Evolutionary conservation across 1,140 invertebrate species (phyloP), one percentile per base, ranked within the genome.

Genomic region (Eueides isabella): DNA sequence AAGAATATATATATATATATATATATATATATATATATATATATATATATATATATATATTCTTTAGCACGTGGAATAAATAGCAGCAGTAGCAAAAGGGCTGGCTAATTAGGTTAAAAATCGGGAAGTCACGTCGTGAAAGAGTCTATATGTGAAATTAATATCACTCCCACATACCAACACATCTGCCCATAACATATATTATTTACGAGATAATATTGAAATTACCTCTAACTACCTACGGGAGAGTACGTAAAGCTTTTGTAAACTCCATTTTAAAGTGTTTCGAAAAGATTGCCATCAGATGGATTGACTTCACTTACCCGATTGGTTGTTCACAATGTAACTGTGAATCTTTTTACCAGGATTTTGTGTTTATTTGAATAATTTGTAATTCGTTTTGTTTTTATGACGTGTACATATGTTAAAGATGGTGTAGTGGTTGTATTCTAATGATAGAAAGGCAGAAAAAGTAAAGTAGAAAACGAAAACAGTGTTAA

Each of bases 241-340:
- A 23, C 26, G 11, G 19, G 48, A 41, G 31, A 16, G 19, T 11
- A 29, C 6, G 41, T 16, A 44, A 41, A 55, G 41, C 30, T 48
- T 48, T 67, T 67, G n/a, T 41, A 11, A 66, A 12, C 38, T 16
- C 23, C 66, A 16, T 55, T 67, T 55, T 55, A 55, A 48, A 67
- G 66, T 67, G 66, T 67, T 55, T 30, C 41, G 48, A 48, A 67
- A 41, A 67, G 66, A 67, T 67, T 67, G 41, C 41, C 38, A 41
- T 67, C 48, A 44, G 38, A 67, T 67, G 41, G 66, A 67, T 67
- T 67, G 66, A 41, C 66, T 7, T 55, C 66, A 67, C 66, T 67
- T 67, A 30, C 66, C 19, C 41, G 66, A 67, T 67, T 67, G 66
- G 26, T 48, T 31, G 41, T 55, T 23, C 48, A 55, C 19, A 55